Conservation (phyloP, 1,140 invertebrate genomes). For the Propsilocerus akamusi region DNA sequence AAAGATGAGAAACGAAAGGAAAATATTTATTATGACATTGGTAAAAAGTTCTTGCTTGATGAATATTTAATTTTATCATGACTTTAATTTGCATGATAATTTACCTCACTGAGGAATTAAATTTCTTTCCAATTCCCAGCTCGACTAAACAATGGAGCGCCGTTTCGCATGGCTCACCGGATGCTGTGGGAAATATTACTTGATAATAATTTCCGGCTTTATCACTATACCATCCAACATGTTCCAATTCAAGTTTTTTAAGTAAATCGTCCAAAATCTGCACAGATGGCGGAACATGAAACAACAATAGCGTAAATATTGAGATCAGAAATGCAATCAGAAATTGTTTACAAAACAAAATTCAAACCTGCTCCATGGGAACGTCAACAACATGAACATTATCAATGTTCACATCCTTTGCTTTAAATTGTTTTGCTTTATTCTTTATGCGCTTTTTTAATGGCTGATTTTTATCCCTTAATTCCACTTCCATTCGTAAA, state of each 20-base stretch:
- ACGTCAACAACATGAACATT: conserved; percentile 10
- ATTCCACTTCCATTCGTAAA: conserved; percentile 24
- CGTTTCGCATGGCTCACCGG: conserved; percentile 48
- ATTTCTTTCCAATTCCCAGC: conserved; percentile 44
- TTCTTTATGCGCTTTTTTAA: background rate
- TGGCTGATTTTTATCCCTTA: conserved; percentile 24
- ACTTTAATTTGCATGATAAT: too few species aligned
- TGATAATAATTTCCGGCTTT: conserved; percentile 44
- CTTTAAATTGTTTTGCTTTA: background rate
- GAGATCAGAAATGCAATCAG: background rate
- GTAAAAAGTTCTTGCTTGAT: too few species aligned
- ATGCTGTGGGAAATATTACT: conserved; percentile 44
- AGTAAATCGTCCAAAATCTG: conserved; percentile 43
- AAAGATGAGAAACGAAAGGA: too few species aligned
- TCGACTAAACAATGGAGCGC: conserved; percentile 48
- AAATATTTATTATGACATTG: too few species aligned
- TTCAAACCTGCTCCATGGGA: conserved; percentile 24
- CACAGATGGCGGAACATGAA: background rate
- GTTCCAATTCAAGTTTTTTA: conserved; percentile 43
- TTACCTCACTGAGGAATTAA: conserved; percentile 52
- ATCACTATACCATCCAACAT: conserved; percentile 45
- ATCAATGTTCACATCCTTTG: background rate
- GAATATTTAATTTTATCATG: too few species aligned
- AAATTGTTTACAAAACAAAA: background rate
- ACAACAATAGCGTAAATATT: background rate